Evolutionary conservation across 2,888 invertebrate genomes (phyloP), one percentile per base, ranked within the genome.

Genomic region (Eudasyphora cyanicolor): DNA sequence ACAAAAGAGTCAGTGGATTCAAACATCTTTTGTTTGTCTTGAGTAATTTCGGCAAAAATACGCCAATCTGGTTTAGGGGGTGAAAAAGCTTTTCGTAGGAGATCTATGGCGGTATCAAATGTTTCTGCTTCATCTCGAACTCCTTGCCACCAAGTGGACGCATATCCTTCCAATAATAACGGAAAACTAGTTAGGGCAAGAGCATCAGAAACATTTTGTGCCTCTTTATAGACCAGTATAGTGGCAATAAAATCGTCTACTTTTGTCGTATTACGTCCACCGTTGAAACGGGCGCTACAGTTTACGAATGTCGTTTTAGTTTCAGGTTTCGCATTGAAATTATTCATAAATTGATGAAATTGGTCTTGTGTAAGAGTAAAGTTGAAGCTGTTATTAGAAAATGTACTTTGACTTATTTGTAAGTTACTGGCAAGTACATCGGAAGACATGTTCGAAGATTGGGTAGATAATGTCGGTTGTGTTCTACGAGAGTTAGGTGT

Each of bases 81-180:
- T 35, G 57, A 32, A 74, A 79, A 79, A n/a, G 79, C 67, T 14
- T 29, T 64, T 4, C 71, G 21, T 0, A 78, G 10, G 0, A 82
- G 38, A 21, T 79, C 62, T 5, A 78, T 35, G 0, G 78, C 70
- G 12, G 51, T 62, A 8, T 64, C 8, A 21, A 79, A 83, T 12
- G 49, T 24, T n/a, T 19, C 27, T 8, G 51, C 79, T 10, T 82
- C 62, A 24, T 64, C 8, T 29, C 76, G 29, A 19, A 80, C 32
- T 3, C 82, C 82, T 76, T 82, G 80, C 80, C 80, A 82, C 76
- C 80, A 85, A 7, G 76, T 51, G 0, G 80, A 77, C 14, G 78
- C 80, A 35, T 78, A 85, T 0, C 82, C 85, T 51, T 85, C 80
- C 19, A 80, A 32, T 10, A 82, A 14, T 6, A 76, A 14, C 0